A percentile compares a stretch with the other conserved stretches of the same genome.
phyloP scores from a whole-genome alignment of 2,113 vertebrate genomes.

The Menidia beryllina region DNA sequence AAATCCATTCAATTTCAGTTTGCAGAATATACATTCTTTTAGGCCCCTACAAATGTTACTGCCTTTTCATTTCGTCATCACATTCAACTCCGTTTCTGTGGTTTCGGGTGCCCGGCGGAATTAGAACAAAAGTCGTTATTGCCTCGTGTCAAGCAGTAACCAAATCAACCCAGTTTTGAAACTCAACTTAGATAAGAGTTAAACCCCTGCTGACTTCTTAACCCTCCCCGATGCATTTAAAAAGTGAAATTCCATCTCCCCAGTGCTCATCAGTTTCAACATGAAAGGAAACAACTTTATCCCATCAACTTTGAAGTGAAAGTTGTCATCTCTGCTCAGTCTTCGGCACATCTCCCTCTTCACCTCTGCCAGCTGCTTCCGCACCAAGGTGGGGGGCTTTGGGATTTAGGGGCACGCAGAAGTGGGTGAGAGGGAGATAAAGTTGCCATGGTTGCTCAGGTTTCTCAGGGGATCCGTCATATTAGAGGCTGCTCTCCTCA shows the following conservation, averaged over 20 bases:
- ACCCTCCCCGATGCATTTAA: conserved; percentile 54
- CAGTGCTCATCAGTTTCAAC: conserved; percentile 63
- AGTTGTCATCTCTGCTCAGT: conserved; percentile 74
- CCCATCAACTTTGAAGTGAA: conserved; percentile 78
- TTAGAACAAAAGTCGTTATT: neutral
- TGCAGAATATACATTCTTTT: neutral
- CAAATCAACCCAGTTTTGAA: conserved; percentile 34
- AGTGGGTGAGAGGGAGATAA: conserved; percentile 23
- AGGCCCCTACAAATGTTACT: neutral
- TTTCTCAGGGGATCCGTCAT: conserved; percentile 49
- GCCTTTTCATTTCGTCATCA: neutral
- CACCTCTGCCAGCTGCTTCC: conserved; percentile 47
- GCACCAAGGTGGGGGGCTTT: neutral
- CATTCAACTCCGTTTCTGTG: neutral
- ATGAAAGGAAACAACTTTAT: conserved; percentile 77
- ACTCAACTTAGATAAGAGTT: conserved; percentile 50
- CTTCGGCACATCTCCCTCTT: conserved; percentile 48
- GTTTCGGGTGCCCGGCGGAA: neutral
- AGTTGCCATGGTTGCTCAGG: conserved; percentile 57
- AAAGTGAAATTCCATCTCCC: conserved; percentile 64
- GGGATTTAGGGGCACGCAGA: conserved; percentile 2
- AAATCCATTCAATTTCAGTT: too few relatives aligned
- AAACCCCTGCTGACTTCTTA: conserved; percentile 67
- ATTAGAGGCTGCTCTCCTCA: conserved; percentile 34
- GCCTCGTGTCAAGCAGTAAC: conserved; percentile 12